Evolutionary conservation across 2,888 invertebrate species (phyloP).

Genomic region (Tyria jacobaeae): DNA sequence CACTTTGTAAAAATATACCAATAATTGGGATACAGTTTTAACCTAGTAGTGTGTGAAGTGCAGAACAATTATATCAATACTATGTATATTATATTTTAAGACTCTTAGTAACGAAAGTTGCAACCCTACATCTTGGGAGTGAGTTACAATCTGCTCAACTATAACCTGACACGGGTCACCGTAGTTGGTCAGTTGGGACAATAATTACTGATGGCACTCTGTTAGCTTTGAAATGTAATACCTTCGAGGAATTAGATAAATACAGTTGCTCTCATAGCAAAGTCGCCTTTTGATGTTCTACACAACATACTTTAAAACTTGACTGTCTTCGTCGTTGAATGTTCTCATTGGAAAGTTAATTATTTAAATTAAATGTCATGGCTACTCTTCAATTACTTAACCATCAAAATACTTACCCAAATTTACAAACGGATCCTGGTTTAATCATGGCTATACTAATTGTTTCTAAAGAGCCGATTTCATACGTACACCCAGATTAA

Average conservation of each 20-base stretch:
- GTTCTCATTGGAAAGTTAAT: background rate
- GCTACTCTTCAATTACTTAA: slow-evolving; percentile 3
- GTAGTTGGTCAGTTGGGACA: slow-evolving; percentile 68
- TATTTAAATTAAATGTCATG: background rate
- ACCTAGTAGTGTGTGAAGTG: too few species aligned
- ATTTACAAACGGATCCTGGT: slow-evolving; percentile 32
- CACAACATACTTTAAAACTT: slow-evolving; percentile 22
- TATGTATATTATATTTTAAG: background rate
- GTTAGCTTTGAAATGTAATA: slow-evolving; percentile 78
- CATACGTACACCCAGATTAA: slow-evolving; percentile 80
- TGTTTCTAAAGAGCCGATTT: slow-evolving; percentile 81
- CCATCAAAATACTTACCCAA: slow-evolving; percentile 26
- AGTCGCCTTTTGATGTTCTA: slow-evolving; percentile 29
- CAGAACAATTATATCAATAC: background rate
- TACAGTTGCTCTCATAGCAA: background rate
- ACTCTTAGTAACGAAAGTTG: slow-evolving; percentile 38
- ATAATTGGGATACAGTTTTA: background rate
- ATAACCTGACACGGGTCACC: slow-evolving; percentile 72
- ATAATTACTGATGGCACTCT: slow-evolving; percentile 77
- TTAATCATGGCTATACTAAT: slow-evolving; percentile 71
- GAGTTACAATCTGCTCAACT: slow-evolving; percentile 57
- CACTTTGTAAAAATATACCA: background rate
- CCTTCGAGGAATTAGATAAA: slow-evolving; percentile 65
- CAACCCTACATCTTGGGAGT: slow-evolving; percentile 36
- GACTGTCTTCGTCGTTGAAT: slow-evolving; percentile 25